These are phyloP conservation scores for Furcula furcula DNA, from an alignment of 2,888 invertebrate species.

Conservation along the genomic window DNA sequence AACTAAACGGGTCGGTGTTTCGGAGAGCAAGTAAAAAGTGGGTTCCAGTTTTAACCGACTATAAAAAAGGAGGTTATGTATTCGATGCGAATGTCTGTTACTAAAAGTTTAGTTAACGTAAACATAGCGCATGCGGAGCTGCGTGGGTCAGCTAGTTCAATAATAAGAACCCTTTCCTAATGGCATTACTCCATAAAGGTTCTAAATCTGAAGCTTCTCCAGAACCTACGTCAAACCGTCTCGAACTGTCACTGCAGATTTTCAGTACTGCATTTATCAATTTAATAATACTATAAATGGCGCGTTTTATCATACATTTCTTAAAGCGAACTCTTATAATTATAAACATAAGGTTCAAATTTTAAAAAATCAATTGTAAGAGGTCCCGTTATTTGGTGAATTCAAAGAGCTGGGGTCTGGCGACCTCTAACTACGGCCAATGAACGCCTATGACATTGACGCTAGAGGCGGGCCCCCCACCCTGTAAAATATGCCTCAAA, in stretches of 20 bases:
- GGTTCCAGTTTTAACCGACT: too few species aligned
- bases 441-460: constrained; percentile 74
- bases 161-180: neutral
- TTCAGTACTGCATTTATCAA: constrained; percentile 44
- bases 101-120: too few species aligned
- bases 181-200: constrained; percentile 2
- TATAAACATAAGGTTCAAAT: constrained; percentile 14
- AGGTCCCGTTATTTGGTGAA: constrained; percentile 13
- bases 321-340: neutral
- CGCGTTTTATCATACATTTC: constrained; percentile 1
- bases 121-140: too few species aligned
- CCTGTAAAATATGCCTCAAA: constrained; percentile 43
- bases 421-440: constrained; percentile 71
- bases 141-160: too few species aligned
- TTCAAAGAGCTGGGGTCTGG: constrained; percentile 32
- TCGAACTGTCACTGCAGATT: constrained; percentile 37
- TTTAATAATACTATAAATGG: constrained; percentile 17
- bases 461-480: constrained; percentile 58
- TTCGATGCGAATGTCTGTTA: too few species aligned
- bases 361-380: constrained; percentile 8
- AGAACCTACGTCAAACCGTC: constrained; percentile 34
- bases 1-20: too few species aligned
- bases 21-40: too few species aligned
- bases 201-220: constrained; percentile 22
- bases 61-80: too few species aligned